These are phyloP conservation scores for Leptocoma aspasia DNA, from an alignment of 2,113 vertebrate genomes.

Conservation along the genomic window DNA sequence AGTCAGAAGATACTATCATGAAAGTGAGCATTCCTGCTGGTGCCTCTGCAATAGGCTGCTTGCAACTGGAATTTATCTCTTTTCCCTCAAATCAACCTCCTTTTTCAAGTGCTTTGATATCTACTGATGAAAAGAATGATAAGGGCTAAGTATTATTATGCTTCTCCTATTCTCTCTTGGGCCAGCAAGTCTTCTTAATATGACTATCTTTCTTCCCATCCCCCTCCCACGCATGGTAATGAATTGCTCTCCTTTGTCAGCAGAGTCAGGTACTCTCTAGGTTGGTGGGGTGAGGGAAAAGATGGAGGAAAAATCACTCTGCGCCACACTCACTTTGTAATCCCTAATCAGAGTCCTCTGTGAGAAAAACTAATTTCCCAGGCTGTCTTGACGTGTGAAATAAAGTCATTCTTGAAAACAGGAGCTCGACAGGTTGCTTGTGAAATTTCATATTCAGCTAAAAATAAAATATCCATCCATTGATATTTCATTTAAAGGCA, in stretches of 20 bases:
- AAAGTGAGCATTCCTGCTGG: neutral
- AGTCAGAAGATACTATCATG: neutral
- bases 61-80: neutral
- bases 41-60: neutral
- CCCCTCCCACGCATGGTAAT: neutral
- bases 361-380: constrained; percentile 74
- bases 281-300: neutral
- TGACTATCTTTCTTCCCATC: neutral
- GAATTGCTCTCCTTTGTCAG: constrained; percentile 39
- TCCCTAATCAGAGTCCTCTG: constrained; percentile 62
- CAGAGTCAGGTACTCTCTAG: neutral
- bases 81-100: constrained; percentile 13
- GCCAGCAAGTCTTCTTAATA: neutral
- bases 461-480: constrained; percentile 73
- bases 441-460: constrained; percentile 69
- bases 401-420: constrained; percentile 70
- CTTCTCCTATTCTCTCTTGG: neutral
- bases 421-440: constrained; percentile 59
- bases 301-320: constrained; percentile 55
- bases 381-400: constrained; percentile 68
- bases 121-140: constrained; percentile 13
- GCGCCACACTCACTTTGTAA: constrained; percentile 28
- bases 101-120: constrained; percentile 36
- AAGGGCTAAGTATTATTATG: constrained; percentile 5
- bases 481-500: constrained; percentile 73